A percentile compares a stretch with the other conserved stretches of the same genome.
These are phyloP conservation scores for Bergia sp. DNA, from an alignment of 92 coral and sea anemone species.

Conservation along the genomic window DNA sequence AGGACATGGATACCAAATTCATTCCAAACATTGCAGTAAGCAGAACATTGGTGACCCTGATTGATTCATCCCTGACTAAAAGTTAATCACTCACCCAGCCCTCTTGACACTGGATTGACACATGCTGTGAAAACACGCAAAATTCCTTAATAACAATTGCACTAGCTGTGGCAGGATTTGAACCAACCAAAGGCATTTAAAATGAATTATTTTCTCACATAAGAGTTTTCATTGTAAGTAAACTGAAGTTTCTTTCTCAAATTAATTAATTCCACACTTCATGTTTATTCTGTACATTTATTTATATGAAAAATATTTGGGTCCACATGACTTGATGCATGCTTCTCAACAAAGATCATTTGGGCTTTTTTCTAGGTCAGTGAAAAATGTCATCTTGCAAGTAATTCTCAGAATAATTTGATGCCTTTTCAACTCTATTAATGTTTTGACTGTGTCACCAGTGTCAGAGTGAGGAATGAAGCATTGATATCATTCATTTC, in stretches of 20 bases:
- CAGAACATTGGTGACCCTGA: not conserved
- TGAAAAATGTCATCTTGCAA: conserved; percentile 12
- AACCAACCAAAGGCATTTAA: too few species aligned
- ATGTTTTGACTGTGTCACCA: not conserved
- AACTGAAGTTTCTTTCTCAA: too few species aligned
- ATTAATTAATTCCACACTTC: not conserved
- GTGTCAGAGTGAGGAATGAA: conserved; percentile 5
- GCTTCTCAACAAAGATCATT: conserved; percentile 27
- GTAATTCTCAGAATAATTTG: conserved; percentile 15
- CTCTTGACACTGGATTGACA: too few species aligned
- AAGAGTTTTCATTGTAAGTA: too few species aligned
- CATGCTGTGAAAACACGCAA: not conserved
- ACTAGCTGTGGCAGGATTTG: too few species aligned
- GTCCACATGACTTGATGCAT: conserved; percentile 25
- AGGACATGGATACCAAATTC: not conserved
- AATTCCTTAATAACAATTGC: too few species aligned
- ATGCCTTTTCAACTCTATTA: not conserved
- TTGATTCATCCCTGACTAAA: not conserved
- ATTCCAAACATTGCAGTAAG: not conserved
- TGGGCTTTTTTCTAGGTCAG: conserved; percentile 5
- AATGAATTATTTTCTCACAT: too few species aligned
- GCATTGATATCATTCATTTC: conserved; percentile 1
- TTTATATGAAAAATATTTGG: not conserved
- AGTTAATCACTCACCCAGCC: too few species aligned
- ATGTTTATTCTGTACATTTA: not conserved